A percentile compares a stretch with the other conserved stretches of the same genome.
phyloP scores from a whole-genome alignment of 2,888 invertebrate species.

The Nasonovia ribisnigri region DNA sequence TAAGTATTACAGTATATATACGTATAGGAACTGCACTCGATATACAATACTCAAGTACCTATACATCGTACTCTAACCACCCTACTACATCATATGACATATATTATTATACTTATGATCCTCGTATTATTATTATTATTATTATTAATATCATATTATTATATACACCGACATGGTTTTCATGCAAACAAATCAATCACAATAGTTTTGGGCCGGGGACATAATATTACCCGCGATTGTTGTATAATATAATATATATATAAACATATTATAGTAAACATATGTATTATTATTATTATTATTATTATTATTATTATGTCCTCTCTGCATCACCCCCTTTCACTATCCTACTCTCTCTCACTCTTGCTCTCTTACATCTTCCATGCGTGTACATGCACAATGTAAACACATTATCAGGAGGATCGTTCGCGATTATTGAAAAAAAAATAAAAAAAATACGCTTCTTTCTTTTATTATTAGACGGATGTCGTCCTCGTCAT shows the following conservation, averaged over 20 bases:
- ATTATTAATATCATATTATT: constrained; percentile 35
- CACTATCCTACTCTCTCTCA: neutral
- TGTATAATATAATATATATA: neutral
- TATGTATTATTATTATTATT: constrained; percentile 12
- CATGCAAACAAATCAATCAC: constrained; percentile 37
- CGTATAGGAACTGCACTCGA: neutral
- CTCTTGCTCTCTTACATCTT: neutral
- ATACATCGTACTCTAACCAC: neutral
- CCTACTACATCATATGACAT: neutral
- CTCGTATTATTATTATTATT: neutral
- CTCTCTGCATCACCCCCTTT: neutral
- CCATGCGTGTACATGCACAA: constrained; percentile 30
- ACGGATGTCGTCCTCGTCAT: constrained; percentile 56
- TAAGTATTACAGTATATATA: neutral
- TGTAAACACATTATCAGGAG: constrained; percentile 59
- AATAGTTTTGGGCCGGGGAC: constrained; percentile 35
- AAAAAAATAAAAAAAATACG: constrained; percentile 36
- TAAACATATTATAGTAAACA: neutral
- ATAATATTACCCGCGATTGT: constrained; percentile 12
- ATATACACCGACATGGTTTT: constrained; percentile 28
- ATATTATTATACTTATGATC: neutral
- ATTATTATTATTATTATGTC: neutral
- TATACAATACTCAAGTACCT: neutral
- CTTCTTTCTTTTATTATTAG: constrained; percentile 63
- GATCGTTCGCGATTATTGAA: constrained; percentile 60